Percentiles rank a stretch among this genome's conserved stretches.
These are phyloP conservation scores for Bellardia pandia DNA, from an alignment of 2,888 invertebrate genomes.

Conservation along the genomic window DNA sequence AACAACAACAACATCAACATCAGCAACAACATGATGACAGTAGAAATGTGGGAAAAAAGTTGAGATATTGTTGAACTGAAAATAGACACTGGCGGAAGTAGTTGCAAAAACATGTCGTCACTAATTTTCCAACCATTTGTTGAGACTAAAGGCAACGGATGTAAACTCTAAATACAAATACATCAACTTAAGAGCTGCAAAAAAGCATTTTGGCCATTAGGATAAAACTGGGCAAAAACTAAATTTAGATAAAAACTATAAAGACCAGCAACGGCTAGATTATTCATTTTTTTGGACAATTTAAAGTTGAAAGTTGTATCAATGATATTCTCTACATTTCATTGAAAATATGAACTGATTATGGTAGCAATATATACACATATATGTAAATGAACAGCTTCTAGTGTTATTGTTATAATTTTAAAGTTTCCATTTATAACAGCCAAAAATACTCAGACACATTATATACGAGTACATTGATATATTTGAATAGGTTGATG, in stretches of 20 bases:
- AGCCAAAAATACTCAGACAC: too few relatives aligned
- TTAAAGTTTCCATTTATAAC: too few relatives aligned
- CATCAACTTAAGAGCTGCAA: background rate
- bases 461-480: too few relatives aligned
- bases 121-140: slow-evolving; percentile 61
- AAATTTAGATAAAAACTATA: background rate
- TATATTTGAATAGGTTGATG: too few relatives aligned
- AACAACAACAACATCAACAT: slow-evolving; percentile 20
- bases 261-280: background rate
- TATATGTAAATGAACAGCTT: too few relatives aligned
- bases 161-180: slow-evolving; percentile 35
- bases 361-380: too few relatives aligned
- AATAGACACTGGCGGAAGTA: slow-evolving; percentile 59
- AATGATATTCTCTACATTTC: too few relatives aligned
- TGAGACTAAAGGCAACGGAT: slow-evolving; percentile 51
- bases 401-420: too few relatives aligned
- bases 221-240: background rate
- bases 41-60: background rate
- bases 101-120: slow-evolving; percentile 67
- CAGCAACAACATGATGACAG: slow-evolving; percentile 13
- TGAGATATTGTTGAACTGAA: slow-evolving; percentile 46
- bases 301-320: too few relatives aligned
- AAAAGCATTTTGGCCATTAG: slow-evolving; percentile 10
- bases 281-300: too few relatives aligned
- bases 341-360: background rate